Conservation (phyloP, 2,888 invertebrate species). For the Parnassius smintheus region DNA sequence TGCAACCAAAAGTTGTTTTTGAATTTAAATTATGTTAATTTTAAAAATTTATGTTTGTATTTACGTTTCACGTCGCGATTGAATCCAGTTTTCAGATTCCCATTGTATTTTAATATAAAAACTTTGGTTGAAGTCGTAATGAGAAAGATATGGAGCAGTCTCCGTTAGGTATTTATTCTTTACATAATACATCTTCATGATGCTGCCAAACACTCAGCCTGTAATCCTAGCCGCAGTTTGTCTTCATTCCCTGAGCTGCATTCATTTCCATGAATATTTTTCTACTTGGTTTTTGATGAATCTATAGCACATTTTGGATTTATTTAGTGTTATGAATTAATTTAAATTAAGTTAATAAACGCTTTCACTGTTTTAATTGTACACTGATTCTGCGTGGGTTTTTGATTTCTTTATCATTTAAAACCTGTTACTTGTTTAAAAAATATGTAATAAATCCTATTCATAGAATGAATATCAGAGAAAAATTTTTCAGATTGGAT, state of each 20-base stretch:
- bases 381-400: too few species aligned
- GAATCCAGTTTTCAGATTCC: conserved; percentile 31
- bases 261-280: conserved; percentile 39
- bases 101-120: conserved; percentile 41
- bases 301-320: conserved; percentile 10
- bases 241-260: conserved; percentile 43
- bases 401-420: too few species aligned
- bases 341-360: too few species aligned
- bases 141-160: conserved; percentile 18
- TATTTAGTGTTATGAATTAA: neutral
- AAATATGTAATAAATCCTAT: too few species aligned
- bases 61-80: conserved; percentile 41
- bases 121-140: conserved; percentile 37
- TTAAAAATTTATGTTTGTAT: conserved; percentile 24
- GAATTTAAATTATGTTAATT: conserved; percentile 15
- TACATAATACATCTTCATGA: conserved; percentile 55
- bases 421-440: too few species aligned
- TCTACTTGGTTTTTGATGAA: conserved; percentile 26
- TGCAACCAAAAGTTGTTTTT: conserved; percentile 8
- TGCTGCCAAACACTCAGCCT: conserved; percentile 43
- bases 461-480: too few species aligned
- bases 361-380: too few species aligned
- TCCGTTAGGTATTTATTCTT: conserved; percentile 41
- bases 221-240: conserved; percentile 41
- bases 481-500: too few species aligned